Conservation (phyloP, 2,113 vertebrate genomes). For the Poeciliopsis retropinna region DNA sequence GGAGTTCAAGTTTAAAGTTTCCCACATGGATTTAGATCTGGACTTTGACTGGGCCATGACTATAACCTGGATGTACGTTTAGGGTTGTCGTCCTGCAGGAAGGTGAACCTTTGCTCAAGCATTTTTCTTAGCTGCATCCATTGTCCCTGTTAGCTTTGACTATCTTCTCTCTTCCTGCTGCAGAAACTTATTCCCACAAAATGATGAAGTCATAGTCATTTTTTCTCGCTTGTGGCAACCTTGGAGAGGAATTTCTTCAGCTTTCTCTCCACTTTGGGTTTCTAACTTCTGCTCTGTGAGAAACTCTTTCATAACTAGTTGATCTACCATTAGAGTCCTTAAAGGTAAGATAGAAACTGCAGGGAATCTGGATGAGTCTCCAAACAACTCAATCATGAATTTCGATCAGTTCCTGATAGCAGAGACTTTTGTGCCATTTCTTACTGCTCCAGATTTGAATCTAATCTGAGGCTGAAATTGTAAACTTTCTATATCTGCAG, state of each 20-base stretch:
- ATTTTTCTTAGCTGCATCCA: not conserved
- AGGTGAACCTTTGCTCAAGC: too few relatives aligned
- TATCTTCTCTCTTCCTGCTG: not conserved
- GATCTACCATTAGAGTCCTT: too few relatives aligned
- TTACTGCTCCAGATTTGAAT: not conserved
- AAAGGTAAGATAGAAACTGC: not conserved
- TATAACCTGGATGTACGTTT: not conserved
- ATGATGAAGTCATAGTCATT: not conserved
- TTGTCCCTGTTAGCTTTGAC: not conserved
- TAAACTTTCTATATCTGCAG: not conserved
- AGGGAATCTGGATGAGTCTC: not conserved
- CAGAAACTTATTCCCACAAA: not conserved
- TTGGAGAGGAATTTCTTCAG: too few relatives aligned
- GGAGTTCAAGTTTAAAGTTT: not conserved
- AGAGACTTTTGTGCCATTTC: not conserved
- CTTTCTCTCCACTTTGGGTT: too few relatives aligned
- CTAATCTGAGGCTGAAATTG: not conserved
- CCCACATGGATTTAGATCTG: not conserved
- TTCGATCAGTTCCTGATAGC: not conserved
- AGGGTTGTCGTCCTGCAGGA: too few relatives aligned
- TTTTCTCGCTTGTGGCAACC: too few relatives aligned
- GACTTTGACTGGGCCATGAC: too few relatives aligned
- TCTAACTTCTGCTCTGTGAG: too few relatives aligned
- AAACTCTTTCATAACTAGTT: too few relatives aligned
- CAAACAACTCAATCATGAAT: not conserved